Evolutionary conservation across 2,888 invertebrate species (phyloP).

Genomic region (Gasteruption jaculator): DNA sequence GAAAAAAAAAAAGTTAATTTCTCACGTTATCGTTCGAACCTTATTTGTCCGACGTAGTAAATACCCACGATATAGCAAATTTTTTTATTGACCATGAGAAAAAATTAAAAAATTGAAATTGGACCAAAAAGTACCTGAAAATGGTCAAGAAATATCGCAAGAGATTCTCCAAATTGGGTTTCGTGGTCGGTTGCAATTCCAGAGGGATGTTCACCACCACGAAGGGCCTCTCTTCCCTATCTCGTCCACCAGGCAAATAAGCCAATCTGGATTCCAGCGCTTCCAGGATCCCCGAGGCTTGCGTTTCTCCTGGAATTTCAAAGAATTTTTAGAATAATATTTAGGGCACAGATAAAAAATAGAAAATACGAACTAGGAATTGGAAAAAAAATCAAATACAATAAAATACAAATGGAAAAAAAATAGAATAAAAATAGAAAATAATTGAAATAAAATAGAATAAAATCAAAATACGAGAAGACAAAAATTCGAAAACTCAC

Average conservation of each 20-base stretch:
- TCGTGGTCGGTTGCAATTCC: constrained; percentile 52
- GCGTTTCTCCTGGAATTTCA: neutral
- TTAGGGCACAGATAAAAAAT: too few relatives aligned
- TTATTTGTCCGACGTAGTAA: neutral
- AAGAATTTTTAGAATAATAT: neutral
- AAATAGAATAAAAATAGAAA: too few relatives aligned
- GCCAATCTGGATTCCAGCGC: constrained; percentile 60
- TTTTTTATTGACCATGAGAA: too few relatives aligned
- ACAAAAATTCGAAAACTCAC: too few relatives aligned
- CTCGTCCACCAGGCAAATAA: constrained; percentile 64
- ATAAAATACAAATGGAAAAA: too few relatives aligned
- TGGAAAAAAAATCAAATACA: too few relatives aligned
- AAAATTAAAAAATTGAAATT: too few relatives aligned
- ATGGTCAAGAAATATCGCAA: constrained; percentile 56
- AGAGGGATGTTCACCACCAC: constrained; percentile 60
- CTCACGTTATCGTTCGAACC: neutral
- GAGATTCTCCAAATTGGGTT: constrained; percentile 45
- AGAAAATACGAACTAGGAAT: too few relatives aligned
- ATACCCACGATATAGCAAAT: neutral
- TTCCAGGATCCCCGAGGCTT: constrained; percentile 42
- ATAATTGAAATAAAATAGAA: too few relatives aligned
- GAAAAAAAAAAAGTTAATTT: neutral
- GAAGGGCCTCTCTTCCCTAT: constrained; percentile 62
- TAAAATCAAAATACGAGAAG: too few relatives aligned
- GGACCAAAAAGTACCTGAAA: constrained; percentile 52